Base-by-base conservation (phyloP, 35 echinoderm and acorn worm species). In the Chiridota heheva region DNA sequence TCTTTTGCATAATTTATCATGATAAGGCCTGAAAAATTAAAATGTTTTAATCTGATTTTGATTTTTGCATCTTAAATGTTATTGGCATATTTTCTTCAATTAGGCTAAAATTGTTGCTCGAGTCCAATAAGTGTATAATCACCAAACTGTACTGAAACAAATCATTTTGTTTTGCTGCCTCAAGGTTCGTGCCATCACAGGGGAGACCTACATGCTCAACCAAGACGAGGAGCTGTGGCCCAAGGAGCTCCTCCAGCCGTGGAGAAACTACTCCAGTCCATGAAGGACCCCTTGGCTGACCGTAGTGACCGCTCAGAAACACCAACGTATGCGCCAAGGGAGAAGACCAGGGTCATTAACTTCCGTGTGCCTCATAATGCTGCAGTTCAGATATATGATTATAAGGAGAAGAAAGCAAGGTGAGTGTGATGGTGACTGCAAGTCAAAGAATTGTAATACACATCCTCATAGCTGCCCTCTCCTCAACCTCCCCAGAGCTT, bases 361-460 rank as follows among this genome's bases (percentile, higher is more conserved):
- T 89, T 92, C 80, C 73, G 89, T 29, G 89, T 98, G 17, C 95
- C 95, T 37, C 95, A 92, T 43, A 91, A 91, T 63, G 88, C 94
- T 55, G 88, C 89, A 0, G 84, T 97, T 3, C 94, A 97, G 73
- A 97, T 97, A 36, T 97, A 97, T 81, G 93, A 97, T 72, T 97
- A 97, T 68, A 97, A 97, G 47, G 94, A 96, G 51, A 97, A 97
- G 94, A 91, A 97, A 76, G 91, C 91, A 5, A 93, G 91, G 91
- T 93, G 45, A 63, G 93, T 67, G 33, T 65, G 73, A n/a, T n/a
- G n/a, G n/a, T n/a, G n/a, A n/a, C n/a, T n/a, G n/a, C n/a, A n/a
- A n/a, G n/a, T n/a, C n/a, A n/a, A n/a, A n/a, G n/a, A n/a, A n/a
- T n/a, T n/a, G n/a, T n/a, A n/a, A n/a, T n/a, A n/a, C n/a, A n/a